A percentile compares a stretch with the other conserved stretches of the same genome.
Conservation (phyloP, 1,140 invertebrate species). For the Patella vulgata region DNA sequence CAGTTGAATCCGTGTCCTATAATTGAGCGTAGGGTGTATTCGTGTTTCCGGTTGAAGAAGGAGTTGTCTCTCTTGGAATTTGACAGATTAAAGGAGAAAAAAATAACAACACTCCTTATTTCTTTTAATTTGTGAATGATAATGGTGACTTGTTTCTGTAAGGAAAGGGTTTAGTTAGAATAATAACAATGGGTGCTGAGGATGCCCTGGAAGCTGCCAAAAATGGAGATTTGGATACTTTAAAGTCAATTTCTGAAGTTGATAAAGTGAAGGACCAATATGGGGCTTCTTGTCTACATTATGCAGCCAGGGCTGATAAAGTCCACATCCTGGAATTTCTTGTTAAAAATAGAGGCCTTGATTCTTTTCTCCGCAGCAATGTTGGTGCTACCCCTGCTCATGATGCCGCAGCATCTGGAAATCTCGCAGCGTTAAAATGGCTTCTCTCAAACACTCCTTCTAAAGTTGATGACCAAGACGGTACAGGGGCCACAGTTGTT, state of each 20-base stretch:
- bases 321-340: constrained; percentile 59
- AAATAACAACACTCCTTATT: too few species aligned
- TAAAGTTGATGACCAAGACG: constrained; percentile 63
- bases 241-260: constrained; percentile 7
- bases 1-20: too few species aligned
- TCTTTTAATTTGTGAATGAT: too few species aligned
- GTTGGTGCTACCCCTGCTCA: constrained; percentile 67
- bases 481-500: constrained; percentile 64
- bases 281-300: constrained; percentile 66
- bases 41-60: too few species aligned
- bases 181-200: constrained; percentile 4
- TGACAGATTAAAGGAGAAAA: too few species aligned
- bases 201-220: constrained; percentile 14
- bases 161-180: too few species aligned
- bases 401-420: constrained; percentile 67
- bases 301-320: constrained; percentile 64
- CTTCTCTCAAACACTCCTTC: constrained; percentile 58
- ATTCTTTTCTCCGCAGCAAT: constrained; percentile 45
- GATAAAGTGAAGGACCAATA: constrained; percentile 48
- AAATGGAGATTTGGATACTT: constrained; percentile 12
- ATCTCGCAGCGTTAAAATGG: constrained; percentile 64
- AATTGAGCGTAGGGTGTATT: too few species aligned
- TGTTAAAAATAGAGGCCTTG: constrained; percentile 50
- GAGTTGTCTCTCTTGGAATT: too few species aligned
- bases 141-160: too few species aligned